Base-by-base conservation (phyloP, 2,888 invertebrate genomes). In the Mylabris sibirica region DNA sequence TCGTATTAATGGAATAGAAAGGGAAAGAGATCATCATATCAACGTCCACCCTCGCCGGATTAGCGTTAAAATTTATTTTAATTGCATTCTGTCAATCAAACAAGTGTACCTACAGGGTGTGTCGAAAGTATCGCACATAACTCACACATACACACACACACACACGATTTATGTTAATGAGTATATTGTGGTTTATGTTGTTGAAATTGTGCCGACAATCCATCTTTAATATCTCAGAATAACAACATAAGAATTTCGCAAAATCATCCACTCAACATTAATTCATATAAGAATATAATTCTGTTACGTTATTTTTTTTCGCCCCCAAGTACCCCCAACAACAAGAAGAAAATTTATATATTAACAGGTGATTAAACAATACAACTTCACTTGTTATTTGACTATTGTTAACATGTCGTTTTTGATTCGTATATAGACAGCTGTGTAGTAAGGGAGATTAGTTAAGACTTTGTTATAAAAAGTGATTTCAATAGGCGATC, bases 51-150 rank as follows among this genome's bases (percentile, higher is more conserved):
- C 44, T 17, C 8, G 44, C n/a, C 17, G n/a, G n/a, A 44, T n/a
- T n/a, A n/a, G 44, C 44, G 44, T 44, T 44, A 44, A 44, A 8
- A 44, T 44, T 44, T 44, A 44, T 44, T 44, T 44, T 44, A 44
- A 44, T 44, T 44, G 17, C 44, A 17, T 44, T 44, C 44, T 44
- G 44, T 44, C 44, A 44, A n/a, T 44, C 44, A 44, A 17, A 8
- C n/a, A 4, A 44, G 5, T 38, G 12, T 38, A 6, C 5, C 1
- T 5, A 38, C 38, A 44, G 44, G 44, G 44, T 44, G 44, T 44
- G 44, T 44, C 44, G 44, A 44, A 44, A 44, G n/a, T 44, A 44
- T 44, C n/a, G 17, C 44, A 44, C 44, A n/a, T 6, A 44, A 44
- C 17, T 6, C 44, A n/a, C 4, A 17, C 38, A 14, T 38, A 14